Percentiles rank a stretch among this genome's conserved stretches.
phyloP scores from a whole-genome alignment of 1,140 invertebrate genomes.

The Coptotermes formosanus region DNA sequence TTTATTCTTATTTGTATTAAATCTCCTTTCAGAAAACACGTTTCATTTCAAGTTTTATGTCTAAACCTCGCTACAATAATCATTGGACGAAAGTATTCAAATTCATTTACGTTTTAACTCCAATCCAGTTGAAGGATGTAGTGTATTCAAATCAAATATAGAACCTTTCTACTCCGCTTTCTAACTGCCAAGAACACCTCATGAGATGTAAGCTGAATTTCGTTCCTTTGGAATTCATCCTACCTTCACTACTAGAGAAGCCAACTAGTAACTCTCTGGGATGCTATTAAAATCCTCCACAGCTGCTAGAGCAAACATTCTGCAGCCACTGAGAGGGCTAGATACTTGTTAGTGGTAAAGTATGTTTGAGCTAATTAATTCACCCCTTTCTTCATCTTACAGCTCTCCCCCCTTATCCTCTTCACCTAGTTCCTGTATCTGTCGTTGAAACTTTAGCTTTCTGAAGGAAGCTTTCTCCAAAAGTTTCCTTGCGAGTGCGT shows the following conservation, averaged over 20 bases:
- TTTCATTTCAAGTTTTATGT: neutral
- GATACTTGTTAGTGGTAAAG: neutral
- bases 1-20: too few species aligned
- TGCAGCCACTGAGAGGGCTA: neutral
- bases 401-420: neutral
- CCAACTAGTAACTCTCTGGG: neutral
- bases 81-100: neutral
- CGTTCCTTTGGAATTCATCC: neutral
- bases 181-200: neutral
- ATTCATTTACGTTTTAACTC: neutral
- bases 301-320: conserved; percentile 5
- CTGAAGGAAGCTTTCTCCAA: neutral
- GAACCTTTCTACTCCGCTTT: neutral
- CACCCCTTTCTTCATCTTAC: neutral
- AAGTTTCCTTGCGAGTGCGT: neutral
- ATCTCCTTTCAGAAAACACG: too few species aligned
- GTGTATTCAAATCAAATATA: neutral
- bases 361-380: conserved; percentile 10
- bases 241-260: neutral
- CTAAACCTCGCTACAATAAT: neutral
- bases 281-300: neutral
- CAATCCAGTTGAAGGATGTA: neutral
- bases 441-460: neutral
- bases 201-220: neutral
- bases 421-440: conserved; percentile 18